A percentile compares a stretch with the other conserved stretches of the same genome.
Evolutionary conservation across 2,888 invertebrate species (phyloP).

Genomic region (Chouioia cunea): DNA sequence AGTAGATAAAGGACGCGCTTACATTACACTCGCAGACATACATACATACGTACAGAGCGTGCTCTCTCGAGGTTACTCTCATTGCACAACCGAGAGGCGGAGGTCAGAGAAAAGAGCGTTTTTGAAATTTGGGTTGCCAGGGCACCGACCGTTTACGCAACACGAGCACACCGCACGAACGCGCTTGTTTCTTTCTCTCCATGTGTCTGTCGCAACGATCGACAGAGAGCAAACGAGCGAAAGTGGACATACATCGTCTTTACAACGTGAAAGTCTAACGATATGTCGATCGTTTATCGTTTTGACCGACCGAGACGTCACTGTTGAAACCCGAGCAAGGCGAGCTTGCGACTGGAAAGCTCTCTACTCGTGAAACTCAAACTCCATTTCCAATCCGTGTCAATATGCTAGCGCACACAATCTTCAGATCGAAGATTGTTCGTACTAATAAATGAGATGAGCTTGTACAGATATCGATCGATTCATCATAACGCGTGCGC

Average conservation of each 20-base stretch:
- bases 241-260: constrained; percentile 58
- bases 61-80: constrained; percentile 26
- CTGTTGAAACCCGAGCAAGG: background rate
- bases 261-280: constrained; percentile 62
- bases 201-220: constrained; percentile 29
- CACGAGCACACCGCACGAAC: constrained; percentile 47
- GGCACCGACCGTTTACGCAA: constrained; percentile 67
- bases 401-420: no score
- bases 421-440: no score
- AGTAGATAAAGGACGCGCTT: constrained; percentile 33
- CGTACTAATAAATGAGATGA: no score
- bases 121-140: constrained; percentile 63
- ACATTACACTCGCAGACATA: constrained; percentile 9
- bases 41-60: background rate
- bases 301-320: background rate
- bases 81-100: constrained; percentile 31
- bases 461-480: no score
- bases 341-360: background rate
- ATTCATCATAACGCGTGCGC: no score
- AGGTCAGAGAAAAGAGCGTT: constrained; percentile 47
- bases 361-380: background rate
- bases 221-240: constrained; percentile 64
- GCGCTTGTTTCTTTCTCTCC: constrained; percentile 30
- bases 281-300: constrained; percentile 47
- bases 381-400: no score